Base-by-base conservation (phyloP, 1,140 invertebrate species). In the Melanaphis sacchari region DNA sequence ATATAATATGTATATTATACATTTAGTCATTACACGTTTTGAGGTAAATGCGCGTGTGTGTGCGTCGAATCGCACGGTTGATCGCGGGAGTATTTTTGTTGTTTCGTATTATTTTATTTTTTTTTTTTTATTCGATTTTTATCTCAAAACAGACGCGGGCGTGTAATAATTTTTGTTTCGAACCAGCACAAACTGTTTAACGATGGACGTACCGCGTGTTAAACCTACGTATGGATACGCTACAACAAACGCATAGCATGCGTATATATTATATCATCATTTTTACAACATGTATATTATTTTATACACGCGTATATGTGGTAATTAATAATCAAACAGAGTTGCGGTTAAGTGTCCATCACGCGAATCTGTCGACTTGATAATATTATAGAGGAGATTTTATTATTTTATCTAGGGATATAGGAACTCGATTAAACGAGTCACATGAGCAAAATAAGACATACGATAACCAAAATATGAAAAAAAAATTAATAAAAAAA, bases 111-210 rank as follows among this genome's bases (percentile, higher is more conserved):
- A 15, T 46, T 46, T 46, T 46, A 43, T 59, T 66, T 54, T 26
- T 54, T 66, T 76, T 76, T 76, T n/a, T n/a, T n/a, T n/a, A 76
- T 76, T 76, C 59, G 59, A 76, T 76, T 76, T 76, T 76, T 76
- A 76, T 76, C 59, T 76, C 59, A 76, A 15, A 76, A 76, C 31
- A 15, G 59, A 3, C 31, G 11, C 59, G 31, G 15, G 31, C 59
- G 4, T 36, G 15, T 76, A 76, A 76, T 76, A 76, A 76, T 24
- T 76, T 76, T 76, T 76, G n/a, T 76, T 31, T n/a, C 59, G 2
- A n/a, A 31, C 59, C 59, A 76, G n/a, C 15, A n/a, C 15, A 36
- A 76, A 76, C 59, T 4, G 11, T 15, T 66, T n/a, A 66, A 66
- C 31, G 59, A 66, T 31, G 59, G 15, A 76, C 59, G 59, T n/a